Evolutionary conservation across 2,113 vertebrate genomes (phyloP).

Genomic region (Triplophysa tibetana): DNA sequence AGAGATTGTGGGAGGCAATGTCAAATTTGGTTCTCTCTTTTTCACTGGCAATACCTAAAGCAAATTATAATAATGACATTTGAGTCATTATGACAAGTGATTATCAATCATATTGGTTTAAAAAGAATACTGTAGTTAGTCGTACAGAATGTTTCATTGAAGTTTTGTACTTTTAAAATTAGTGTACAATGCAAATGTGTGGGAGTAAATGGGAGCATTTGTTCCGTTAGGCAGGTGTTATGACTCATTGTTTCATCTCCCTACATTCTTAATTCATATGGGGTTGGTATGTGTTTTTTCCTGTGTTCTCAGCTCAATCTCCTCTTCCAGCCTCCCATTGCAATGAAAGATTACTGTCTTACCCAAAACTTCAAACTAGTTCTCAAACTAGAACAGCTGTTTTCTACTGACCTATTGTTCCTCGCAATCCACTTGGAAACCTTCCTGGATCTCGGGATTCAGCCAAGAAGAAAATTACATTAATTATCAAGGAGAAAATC

Average conservation of each 20-base stretch:
- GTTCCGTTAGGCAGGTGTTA: not conserved
- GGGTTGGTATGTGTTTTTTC: not conserved
- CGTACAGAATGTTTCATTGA: no score
- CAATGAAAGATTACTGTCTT: slow-evolving; percentile 15
- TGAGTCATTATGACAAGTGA: not conserved
- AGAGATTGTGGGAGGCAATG: not conserved
- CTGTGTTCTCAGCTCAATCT: not conserved
- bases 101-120: no score
- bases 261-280: slow-evolving; percentile 12
- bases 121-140: no score
- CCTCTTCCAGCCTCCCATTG: not conserved
- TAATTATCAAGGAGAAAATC: slow-evolving; percentile 50
- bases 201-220: slow-evolving; percentile 6
- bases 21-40: not conserved
- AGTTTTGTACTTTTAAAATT: no score
- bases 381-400: slow-evolving; percentile 20
- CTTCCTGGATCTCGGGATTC: slow-evolving; percentile 41
- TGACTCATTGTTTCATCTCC: slow-evolving; percentile 4
- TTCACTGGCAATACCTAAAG: not conserved
- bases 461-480: slow-evolving; percentile 53
- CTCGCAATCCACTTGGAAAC: slow-evolving; percentile 39
- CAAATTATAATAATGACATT: not conserved
- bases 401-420: slow-evolving; percentile 48
- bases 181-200: not conserved
- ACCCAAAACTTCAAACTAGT: slow-evolving; percentile 1